These are phyloP conservation scores for Penaeus chinensis DNA, from an alignment of 1,140 invertebrate genomes.

Conservation along the genomic window DNA sequence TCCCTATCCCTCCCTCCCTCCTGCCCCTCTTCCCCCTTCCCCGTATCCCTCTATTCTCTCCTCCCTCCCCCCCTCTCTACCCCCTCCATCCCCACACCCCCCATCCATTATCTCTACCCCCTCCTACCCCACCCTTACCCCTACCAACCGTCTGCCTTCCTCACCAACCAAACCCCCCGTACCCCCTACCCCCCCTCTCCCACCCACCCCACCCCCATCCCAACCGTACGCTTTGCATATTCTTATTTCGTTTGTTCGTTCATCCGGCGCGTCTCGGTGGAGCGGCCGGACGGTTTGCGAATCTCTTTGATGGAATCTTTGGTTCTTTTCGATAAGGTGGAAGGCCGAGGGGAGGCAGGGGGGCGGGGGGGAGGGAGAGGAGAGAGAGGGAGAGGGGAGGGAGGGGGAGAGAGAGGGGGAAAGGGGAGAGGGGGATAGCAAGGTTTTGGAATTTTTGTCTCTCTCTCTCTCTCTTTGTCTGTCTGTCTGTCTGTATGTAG, in stretches of 20 bases:
- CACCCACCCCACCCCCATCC: too few relatives aligned
- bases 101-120: background rate
- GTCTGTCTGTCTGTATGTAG: background rate
- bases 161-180: too few relatives aligned
- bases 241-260: too few relatives aligned
- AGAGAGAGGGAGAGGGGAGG: background rate
- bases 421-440: too few relatives aligned
- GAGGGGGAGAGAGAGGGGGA: background rate
- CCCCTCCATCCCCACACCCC: background rate
- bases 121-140: background rate
- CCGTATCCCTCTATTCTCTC: background rate
- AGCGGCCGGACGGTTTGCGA: too few relatives aligned
- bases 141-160: too few relatives aligned
- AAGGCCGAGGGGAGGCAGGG: background rate
- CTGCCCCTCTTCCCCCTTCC: background rate
- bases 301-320: too few relatives aligned
- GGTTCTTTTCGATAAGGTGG: too few relatives aligned
- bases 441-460: background rate
- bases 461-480: background rate
- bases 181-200: too few relatives aligned
- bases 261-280: too few relatives aligned
- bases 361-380: background rate
- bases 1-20: background rate
- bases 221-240: too few relatives aligned
- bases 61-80: background rate